Evolutionary conservation across 2,888 invertebrate genomes (phyloP).

Genomic region (Hofmannophila pseudospretella): DNA sequence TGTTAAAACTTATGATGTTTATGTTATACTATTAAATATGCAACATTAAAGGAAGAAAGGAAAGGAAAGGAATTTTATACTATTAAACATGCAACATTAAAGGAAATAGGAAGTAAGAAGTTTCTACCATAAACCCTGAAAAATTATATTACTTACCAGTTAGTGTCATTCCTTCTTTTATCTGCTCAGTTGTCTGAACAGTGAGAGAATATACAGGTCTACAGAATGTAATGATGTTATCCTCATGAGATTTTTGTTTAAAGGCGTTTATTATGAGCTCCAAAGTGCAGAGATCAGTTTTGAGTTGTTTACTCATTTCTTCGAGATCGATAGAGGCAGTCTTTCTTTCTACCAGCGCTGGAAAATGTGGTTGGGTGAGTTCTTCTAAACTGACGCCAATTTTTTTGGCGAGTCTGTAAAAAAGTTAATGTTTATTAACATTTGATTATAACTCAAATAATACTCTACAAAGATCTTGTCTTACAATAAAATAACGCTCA

Average conservation of each 20-base stretch:
- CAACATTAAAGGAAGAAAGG: no score
- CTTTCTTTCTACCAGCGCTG: conserved; percentile 43
- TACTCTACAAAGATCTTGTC: no score
- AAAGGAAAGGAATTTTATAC: no score
- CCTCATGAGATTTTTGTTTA: conserved; percentile 82
- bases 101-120: no score
- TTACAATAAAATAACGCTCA: no score
- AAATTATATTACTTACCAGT: conserved; percentile 80
- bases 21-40: no score
- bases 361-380: conserved; percentile 56
- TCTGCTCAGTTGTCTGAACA: conserved; percentile 82
- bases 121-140: no score
- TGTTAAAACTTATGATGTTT: no score
- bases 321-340: conserved; percentile 31
- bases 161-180: conserved; percentile 78
- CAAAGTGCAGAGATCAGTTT: conserved; percentile 80
- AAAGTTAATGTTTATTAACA: neutral
- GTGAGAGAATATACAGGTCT: conserved; percentile 87
- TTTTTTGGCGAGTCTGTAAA: conserved; percentile 62
- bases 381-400: conserved; percentile 60
- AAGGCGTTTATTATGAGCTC: conserved; percentile 86
- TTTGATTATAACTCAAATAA: no score
- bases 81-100: no score
- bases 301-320: conserved; percentile 60
- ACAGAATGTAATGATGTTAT: conserved; percentile 82